Percentiles rank a stretch among this genome's conserved stretches.
These are phyloP conservation scores for Drosophila pectinifera DNA, from an alignment of 1,140 invertebrate species.

Conservation along the genomic window DNA sequence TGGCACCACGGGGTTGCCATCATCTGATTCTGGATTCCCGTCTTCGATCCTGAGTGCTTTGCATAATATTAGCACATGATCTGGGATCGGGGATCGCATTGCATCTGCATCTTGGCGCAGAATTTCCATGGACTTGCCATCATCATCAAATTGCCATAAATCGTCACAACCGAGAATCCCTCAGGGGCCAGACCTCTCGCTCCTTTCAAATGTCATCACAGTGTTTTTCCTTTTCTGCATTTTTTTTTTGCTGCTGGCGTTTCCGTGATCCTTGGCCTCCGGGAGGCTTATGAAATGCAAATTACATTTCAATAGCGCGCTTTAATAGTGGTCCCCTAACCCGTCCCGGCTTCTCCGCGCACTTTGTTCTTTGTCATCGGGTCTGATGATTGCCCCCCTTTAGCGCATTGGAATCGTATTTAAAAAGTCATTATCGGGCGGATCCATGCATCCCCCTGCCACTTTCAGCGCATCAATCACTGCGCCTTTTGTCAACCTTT, in stretches of 20 bases:
- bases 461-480: conserved; percentile 51
- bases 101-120: conserved; percentile 51
- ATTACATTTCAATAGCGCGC: conserved; percentile 76
- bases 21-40: conserved; percentile 55
- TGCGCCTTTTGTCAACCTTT: conserved; percentile 53
- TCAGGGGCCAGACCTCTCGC: conserved; percentile 32
- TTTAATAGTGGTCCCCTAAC: conserved; percentile 47
- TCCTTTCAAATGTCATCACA: conserved; percentile 64
- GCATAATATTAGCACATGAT: conserved; percentile 59
- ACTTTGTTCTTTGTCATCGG: conserved; percentile 52
- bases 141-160: conserved; percentile 73
- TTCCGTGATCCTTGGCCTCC: conserved; percentile 47
- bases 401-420: conserved; percentile 77
- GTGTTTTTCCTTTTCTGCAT: conserved; percentile 18
- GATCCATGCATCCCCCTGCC: conserved; percentile 14
- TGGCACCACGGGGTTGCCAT: conserved; percentile 37
- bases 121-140: conserved; percentile 65
- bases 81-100: conserved; percentile 26
- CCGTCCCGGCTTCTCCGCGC: conserved; percentile 39
- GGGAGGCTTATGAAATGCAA: conserved; percentile 75
- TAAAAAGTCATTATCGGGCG: conserved; percentile 78
- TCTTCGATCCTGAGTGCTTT: conserved; percentile 73
- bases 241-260: conserved; percentile 8
- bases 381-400: conserved; percentile 64
- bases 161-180: conserved; percentile 49